Evolutionary conservation across 2,888 invertebrate genomes (phyloP), one percentile per base, ranked within the genome.

Genomic region (Hydropsyche betteni): DNA sequence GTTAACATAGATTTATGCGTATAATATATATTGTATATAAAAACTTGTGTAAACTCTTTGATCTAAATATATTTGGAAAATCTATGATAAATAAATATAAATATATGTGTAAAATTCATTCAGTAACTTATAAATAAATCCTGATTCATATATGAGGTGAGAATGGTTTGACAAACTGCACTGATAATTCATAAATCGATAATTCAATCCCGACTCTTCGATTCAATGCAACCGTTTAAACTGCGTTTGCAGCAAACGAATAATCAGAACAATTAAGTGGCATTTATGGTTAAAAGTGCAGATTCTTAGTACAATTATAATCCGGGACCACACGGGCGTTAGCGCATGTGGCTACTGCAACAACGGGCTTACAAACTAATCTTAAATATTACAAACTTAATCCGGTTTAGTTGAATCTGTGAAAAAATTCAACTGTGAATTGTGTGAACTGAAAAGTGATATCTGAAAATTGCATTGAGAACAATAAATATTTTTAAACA

Each of bases 111-210:
- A 76, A n/a, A 69, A 74, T 71, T 75, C 51, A 75, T 73, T 77
- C 68, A 69, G 44, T 71, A 68, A 69, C 75, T 74, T 74, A 76
- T 74, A 70, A 77, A 76, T 77, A 77, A 77, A 79, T 79, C 80
- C 76, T 75, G 84, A 84, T 84, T 84, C 84, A 84, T 84, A 83
- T 81, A 75, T 78, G 81, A 81, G 81, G 81, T 82, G 84, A 76
- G 81, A 82, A 77, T 84, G 83, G 79, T 76, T 81, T 82, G 84
- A 84, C 84, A 84, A 84, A 82, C 83, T 72, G 36, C 68, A 14
- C 38, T 24, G 24, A 58, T 24, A 36, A 14, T 2, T 24, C 5
- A 14, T 16, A 38, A 72, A 55, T n/a, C 53, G 12, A 44, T 4
- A 10, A 44, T 8, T 44, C 10, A 6, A 44, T 10, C 10, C 44